Base-by-base conservation (phyloP, 1,140 invertebrate genomes). In the Platyscapa corneri region DNA sequence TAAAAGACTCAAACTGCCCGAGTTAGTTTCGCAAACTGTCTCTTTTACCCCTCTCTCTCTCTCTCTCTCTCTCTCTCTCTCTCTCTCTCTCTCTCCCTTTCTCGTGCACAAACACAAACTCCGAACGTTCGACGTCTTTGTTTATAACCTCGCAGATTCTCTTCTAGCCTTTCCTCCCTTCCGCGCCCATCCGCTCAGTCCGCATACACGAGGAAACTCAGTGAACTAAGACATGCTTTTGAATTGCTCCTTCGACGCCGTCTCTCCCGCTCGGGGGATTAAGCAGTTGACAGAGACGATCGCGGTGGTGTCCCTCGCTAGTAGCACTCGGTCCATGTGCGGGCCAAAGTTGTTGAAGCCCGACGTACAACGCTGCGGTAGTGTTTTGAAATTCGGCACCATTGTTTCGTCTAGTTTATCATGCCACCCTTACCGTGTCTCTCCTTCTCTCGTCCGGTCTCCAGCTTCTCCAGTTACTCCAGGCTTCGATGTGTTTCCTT, bases 331-430 rank as follows among this genome's bases (percentile, higher is more conserved):
- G 37, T 74, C 39, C 70, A n/a, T 74, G 70, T 42, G 37, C 23
- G 37, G 37, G 37, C 37, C 67, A 39, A n/a, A 42, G 37, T 42
- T 18, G 10, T 42, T n/a, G 37, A 7, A 27, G 37, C 37, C 70
- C 18, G 39, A 74, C 3, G 8, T n/a, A 6, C 39, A 39, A 42
- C 1, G 7, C 37, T 74, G 37, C 20, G 27, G 2, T 7, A n/a
- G 37, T 20, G 37, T 74, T 32, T 74, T n/a, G 37, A 74, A 74
- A 74, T 42, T 74, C 70, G 70, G 70, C 37, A 42, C 39, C 70
- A 74, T 74, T 20, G 23, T 74, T 7, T 16, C 70, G 8, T 20
- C 32, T 23, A 34, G 20, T 37, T 32, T 7, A 18, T 37, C 67
- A 16, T 67, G 12, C 14, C 14, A 39, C 1, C 16, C 34, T 23